Base-by-base conservation (phyloP, 2,797 vertebrate species). In the Pterois miles region DNA sequence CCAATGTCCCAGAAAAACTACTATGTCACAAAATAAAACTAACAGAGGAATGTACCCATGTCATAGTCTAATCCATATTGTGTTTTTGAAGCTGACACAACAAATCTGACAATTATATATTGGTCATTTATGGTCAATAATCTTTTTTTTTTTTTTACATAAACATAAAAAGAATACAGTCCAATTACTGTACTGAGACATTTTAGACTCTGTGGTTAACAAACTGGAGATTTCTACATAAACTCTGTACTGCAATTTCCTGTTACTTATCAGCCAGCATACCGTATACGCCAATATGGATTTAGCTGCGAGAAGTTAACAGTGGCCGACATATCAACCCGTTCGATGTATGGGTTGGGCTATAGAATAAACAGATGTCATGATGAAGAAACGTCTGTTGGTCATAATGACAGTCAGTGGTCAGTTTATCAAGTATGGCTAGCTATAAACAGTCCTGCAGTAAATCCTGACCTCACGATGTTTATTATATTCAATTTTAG, bases 41-140 rank as follows among this genome's bases (percentile, higher is more conserved):
- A 46, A 16, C 0, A 46, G 43, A 6, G 4, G 43, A 20, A 46
- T 46, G 1, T 46, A 20, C 18, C 18, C 43, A 20, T 46, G 6
- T 46, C 20, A 46, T 46, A 46, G 43, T 16, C 18, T 43, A 43
- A 43, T 14, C 16, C 16, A 1, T 1, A 18, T 16, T 1, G 43
- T 16, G 16, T 40, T 40, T 40, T 40, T 40, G 2, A 40, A 14
- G 38, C 38, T 8, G 8, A 33, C 33, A 8, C 33, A 33, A 8
- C 3, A 29, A 4, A 33, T 33, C 36, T 16, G 38, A 14, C 16
- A 40, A 16, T 40, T 13, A 40, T 40, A 40, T 40, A 40, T 40
- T 40, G 38, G 38, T 6, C 38, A 40, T 0, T 40, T 6, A 4
- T 40, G 38, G 38, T 6, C 38, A 40, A 0, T 40, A 16, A 4